phyloP scores from a whole-genome alignment of 2,113 vertebrate species.

The Ictalurus punctatus region DNA sequence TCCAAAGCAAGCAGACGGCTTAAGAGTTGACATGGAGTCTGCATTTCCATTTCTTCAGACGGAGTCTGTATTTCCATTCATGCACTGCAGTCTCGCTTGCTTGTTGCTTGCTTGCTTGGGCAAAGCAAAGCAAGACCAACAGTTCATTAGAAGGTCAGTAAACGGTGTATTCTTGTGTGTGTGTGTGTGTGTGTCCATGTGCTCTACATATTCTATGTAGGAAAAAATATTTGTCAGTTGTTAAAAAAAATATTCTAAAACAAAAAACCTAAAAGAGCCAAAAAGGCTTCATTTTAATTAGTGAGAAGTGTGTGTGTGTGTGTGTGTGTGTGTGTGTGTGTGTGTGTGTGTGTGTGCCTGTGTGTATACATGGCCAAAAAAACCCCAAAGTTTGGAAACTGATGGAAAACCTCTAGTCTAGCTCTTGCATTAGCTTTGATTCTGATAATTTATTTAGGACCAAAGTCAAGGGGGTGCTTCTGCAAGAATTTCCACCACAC shows the following conservation, averaged over 20 bases:
- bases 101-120: not conserved
- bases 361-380: not conserved
- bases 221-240: not conserved
- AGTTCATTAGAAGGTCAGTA: not conserved
- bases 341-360: not conserved
- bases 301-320: not conserved
- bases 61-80: conserved; percentile 4
- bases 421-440: conserved; percentile 1
- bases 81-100: not conserved
- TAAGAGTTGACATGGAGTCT: not conserved
- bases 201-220: not conserved
- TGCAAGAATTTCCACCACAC: conserved; percentile 6
- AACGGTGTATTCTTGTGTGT: not conserved
- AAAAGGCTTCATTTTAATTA: not conserved
- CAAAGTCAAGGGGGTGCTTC: conserved; percentile 6
- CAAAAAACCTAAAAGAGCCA: not conserved
- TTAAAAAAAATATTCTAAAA: not conserved
- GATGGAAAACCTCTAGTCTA: not conserved
- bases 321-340: not conserved
- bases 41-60: not conserved
- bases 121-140: not conserved
- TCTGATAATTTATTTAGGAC: not conserved
- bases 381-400: not conserved
- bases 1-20: not conserved
- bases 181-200: not conserved